Conservation (phyloP, 2,113 vertebrate genomes). For the Petrocephalus zakoni region DNA sequence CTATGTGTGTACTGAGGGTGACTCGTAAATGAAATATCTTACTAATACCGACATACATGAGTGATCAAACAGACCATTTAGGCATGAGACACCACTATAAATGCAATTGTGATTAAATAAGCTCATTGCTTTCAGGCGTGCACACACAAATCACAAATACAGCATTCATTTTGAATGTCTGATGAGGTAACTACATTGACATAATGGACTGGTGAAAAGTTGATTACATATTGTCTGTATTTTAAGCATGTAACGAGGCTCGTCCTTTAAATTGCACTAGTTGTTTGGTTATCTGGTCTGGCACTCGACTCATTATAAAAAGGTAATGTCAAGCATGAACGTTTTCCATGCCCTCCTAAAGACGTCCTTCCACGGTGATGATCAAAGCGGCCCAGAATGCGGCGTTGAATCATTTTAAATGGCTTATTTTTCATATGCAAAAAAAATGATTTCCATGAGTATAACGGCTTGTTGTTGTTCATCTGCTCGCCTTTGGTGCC, state of each 20-base stretch:
- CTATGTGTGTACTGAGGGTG: neutral
- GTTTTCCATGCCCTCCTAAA: conserved; percentile 11
- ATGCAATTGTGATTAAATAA: neutral
- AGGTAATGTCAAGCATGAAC: neutral
- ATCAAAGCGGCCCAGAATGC: neutral
- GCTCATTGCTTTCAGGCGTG: neutral
- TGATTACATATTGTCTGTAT: neutral
- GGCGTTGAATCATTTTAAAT: neutral
- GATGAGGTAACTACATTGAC: neutral
- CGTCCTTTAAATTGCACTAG: neutral
- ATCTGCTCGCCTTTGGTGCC: neutral
- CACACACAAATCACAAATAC: neutral
- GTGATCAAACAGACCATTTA: neutral
- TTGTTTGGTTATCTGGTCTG: neutral
- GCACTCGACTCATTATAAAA: neutral
- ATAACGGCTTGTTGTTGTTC: conserved; percentile 10
- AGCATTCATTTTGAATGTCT: neutral
- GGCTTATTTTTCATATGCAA: conserved; percentile 7
- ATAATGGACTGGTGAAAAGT: neutral
- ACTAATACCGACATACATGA: neutral
- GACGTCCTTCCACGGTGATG: neutral
- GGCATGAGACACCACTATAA: neutral
- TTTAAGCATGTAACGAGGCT: neutral
- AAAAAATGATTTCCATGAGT: neutral
- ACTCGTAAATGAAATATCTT: neutral